Percentiles rank a stretch among this genome's conserved stretches.
phyloP scores from a whole-genome alignment of 2,888 invertebrate genomes.

The Caenorhabditis drosophilae region DNA sequence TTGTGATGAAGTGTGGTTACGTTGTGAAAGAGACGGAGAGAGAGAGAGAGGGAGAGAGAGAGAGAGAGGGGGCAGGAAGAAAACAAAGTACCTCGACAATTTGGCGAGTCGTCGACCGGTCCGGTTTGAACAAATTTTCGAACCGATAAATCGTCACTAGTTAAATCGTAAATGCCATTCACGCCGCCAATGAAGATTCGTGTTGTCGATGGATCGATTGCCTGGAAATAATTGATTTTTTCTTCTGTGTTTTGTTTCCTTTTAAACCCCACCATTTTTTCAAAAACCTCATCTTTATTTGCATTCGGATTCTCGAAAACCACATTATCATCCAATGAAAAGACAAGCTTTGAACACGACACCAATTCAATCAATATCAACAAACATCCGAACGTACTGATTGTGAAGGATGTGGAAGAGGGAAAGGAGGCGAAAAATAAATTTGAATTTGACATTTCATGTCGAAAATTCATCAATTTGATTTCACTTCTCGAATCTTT shows the following conservation, averaged over 20 bases:
- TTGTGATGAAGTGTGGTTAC: no score
- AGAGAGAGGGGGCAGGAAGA: no score
- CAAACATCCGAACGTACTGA: no score
- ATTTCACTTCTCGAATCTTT: no score
- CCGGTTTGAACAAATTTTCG: conserved; percentile 58
- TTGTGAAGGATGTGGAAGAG: not conserved
- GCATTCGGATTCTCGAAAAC: conserved; percentile 49
- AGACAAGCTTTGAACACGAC: conserved; percentile 12
- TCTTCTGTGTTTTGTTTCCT: conserved; percentile 2
- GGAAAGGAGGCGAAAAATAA: no score
- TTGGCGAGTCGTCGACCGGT: conserved; percentile 56
- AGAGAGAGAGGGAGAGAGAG: no score
- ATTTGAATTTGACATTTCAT: conserved; percentile 26
- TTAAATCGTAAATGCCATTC: conserved; percentile 64
- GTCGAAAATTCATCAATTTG: conserved; percentile 8
- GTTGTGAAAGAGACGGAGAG: no score
- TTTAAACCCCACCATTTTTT: conserved; percentile 49
- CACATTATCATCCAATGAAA: conserved; percentile 26
- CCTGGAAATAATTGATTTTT: conserved; percentile 32
- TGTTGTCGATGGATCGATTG: conserved; percentile 59
- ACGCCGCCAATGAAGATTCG: conserved; percentile 67
- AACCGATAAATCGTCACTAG: conserved; percentile 51
- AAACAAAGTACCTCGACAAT: conserved; percentile 63
- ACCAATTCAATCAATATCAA: not conserved
- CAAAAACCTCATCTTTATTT: conserved; percentile 39